Evolutionary conservation across 2,888 invertebrate genomes (phyloP), one percentile per base, ranked within the genome.

Genomic region (Drosophila nr. perissopoda): DNA sequence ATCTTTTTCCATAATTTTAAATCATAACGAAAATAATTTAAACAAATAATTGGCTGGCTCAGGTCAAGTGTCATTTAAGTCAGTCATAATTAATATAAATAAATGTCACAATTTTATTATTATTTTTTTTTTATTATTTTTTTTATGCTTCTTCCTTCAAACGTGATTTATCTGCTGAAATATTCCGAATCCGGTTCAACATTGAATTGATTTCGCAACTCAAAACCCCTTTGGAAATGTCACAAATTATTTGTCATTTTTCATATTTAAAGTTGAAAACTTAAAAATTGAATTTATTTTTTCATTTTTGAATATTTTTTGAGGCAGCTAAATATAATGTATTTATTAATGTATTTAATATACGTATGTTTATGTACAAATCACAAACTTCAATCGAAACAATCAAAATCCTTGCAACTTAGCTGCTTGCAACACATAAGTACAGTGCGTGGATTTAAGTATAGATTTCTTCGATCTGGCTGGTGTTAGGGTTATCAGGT

Each of bases 111-210:
- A 46, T 46, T 46, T 21, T 7, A 21, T 46, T 13, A 31, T 31
- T 0, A 0, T 10, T 31, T 31, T 10, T 0, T 42, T 13, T 1
- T 4, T 21, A 0, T 7, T 11, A 5, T 5, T 5, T 11, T 42
- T 2, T 42, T 42, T 16, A 7, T 4, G 1, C 21, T 21, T 16
- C 13, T 21, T 46, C 13, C 46, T 8, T 4, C 7, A 46, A 7
- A 4, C 21, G 21, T 13, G 7, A 21, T 21, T 21, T 16, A 7
- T 21, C 1, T 4, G 16, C 7, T 46, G 7, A 46, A 21, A 16
- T 46, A 4, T 42, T 21, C 8, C 40, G 21, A 1, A 42, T 46
- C 46, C 46, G 46, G 21, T 21, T 46, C 13, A 46, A 16, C 7
- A 13, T 16, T 46, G 21, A 21, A 46, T 13, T 46, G 16, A 46